These are phyloP conservation scores for Perizoma flavofasciatum DNA, from an alignment of 2,888 invertebrate species.

Conservation along the genomic window DNA sequence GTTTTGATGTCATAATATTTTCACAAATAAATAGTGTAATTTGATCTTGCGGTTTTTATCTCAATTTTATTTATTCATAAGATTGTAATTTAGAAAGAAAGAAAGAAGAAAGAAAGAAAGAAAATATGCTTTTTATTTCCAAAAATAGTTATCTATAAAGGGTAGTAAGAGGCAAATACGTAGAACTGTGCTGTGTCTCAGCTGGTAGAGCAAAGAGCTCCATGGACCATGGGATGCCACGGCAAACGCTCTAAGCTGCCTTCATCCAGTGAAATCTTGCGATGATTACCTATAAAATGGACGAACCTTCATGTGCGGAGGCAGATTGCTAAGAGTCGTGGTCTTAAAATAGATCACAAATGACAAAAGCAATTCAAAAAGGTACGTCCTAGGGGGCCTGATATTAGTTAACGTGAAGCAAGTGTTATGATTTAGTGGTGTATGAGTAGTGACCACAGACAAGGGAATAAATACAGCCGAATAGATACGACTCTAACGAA, in stretches of 20 bases:
- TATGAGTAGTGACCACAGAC: conserved; percentile 14
- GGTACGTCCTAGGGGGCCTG: conserved; percentile 8
- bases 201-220: no score
- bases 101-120: no score
- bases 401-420: conserved; percentile 7
- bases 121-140: no score
- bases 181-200: no score
- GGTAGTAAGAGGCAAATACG: no score
- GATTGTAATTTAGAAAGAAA: no score
- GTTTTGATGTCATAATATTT: conserved; percentile 11
- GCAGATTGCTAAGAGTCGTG: not conserved
- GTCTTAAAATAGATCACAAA: conserved; percentile 1
- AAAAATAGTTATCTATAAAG: no score
- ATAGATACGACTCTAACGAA: conserved; percentile 4
- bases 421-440: conserved; percentile 63
- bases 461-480: not conserved
- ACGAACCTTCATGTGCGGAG: no score
- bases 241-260: no score
- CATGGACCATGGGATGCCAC: no score
- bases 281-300: no score
- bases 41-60: not conserved
- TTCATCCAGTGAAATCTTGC: no score
- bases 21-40: conserved; percentile 15
- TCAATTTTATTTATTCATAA: not conserved
- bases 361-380: conserved; percentile 9